Conservation (phyloP, 2,888 invertebrate genomes). For the Netelia virgata region DNA sequence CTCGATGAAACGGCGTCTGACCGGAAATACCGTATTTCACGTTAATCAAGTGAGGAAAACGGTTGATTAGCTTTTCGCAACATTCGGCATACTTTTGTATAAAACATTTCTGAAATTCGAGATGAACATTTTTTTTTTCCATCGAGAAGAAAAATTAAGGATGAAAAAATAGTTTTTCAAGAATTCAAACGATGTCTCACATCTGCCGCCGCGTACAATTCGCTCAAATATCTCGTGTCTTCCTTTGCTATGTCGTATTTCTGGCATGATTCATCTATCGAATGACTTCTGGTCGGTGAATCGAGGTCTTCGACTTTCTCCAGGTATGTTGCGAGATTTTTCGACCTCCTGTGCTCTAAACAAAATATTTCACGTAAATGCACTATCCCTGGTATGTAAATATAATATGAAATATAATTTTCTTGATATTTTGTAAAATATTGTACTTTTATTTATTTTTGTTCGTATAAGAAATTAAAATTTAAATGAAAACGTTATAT, state of each 20-base stretch:
- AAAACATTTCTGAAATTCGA: slow-evolving; percentile 70
- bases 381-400: too few species aligned
- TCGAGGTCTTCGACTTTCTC: neutral
- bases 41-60: slow-evolving; percentile 72
- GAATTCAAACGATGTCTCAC: slow-evolving; percentile 36
- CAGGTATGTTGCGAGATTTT: neutral
- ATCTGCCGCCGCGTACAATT: slow-evolving; percentile 61
- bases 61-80: slow-evolving; percentile 67
- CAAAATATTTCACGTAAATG: neutral
- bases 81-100: slow-evolving; percentile 63
- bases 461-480: too few species aligned
- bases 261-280: slow-evolving; percentile 6
- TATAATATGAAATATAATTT: neutral
- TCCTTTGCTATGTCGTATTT: neutral
- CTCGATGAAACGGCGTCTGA: slow-evolving; percentile 74
- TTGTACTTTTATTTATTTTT: neutral
- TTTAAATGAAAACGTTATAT: too few species aligned
- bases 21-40: slow-evolving; percentile 66
- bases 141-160: neutral
- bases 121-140: slow-evolving; percentile 10
- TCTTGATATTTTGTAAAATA: neutral
- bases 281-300: neutral
- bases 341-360: neutral
- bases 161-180: neutral
- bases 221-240: slow-evolving; percentile 30